Percentiles rank a stretch among this genome's conserved stretches.
phyloP scores from a whole-genome alignment of 2,113 vertebrate genomes.

The Gnathonemus echidnorhynchus region DNA sequence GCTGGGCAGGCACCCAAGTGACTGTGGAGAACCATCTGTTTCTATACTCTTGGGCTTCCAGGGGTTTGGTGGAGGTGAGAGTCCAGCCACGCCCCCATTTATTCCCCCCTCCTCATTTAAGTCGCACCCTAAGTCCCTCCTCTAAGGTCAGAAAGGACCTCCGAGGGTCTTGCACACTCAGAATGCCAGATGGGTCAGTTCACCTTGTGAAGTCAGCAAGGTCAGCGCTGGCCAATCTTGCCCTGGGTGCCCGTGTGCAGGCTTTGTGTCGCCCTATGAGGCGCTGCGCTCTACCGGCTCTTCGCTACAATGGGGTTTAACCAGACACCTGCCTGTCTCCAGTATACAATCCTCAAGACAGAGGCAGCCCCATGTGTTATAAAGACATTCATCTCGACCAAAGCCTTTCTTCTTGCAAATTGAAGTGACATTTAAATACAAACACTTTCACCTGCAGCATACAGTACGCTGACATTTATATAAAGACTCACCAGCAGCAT shows the following conservation, averaged over 20 bases:
- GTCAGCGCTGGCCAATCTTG: neutral
- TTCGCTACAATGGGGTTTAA: neutral
- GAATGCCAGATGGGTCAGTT: conserved; percentile 23
- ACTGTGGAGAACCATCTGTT: conserved; percentile 66
- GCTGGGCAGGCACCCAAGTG: conserved; percentile 53
- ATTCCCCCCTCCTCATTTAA: neutral
- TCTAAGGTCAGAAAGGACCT: conserved; percentile 10
- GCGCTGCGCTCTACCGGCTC: neutral
- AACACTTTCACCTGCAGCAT: conserved; percentile 15
- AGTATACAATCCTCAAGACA: neutral
- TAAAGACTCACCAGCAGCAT: neutral
- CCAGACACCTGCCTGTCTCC: neutral
- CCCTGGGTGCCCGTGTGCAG: neutral
- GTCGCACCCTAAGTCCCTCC: conserved; percentile 15
- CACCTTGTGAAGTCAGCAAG: conserved; percentile 10
- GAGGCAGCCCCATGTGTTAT: neutral
- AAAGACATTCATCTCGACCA: neutral
- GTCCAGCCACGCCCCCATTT: neutral
- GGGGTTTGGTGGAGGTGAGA: conserved; percentile 32
- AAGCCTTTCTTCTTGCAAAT: neutral
- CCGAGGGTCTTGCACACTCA: neutral
- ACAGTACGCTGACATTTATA: conserved; percentile 15
- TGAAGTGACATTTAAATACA: conserved; percentile 14
- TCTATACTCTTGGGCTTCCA: conserved; percentile 30
- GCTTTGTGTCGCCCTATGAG: neutral